Evolutionary conservation across 2,888 invertebrate species (phyloP).

Genomic region (Saturnia pavonia): DNA sequence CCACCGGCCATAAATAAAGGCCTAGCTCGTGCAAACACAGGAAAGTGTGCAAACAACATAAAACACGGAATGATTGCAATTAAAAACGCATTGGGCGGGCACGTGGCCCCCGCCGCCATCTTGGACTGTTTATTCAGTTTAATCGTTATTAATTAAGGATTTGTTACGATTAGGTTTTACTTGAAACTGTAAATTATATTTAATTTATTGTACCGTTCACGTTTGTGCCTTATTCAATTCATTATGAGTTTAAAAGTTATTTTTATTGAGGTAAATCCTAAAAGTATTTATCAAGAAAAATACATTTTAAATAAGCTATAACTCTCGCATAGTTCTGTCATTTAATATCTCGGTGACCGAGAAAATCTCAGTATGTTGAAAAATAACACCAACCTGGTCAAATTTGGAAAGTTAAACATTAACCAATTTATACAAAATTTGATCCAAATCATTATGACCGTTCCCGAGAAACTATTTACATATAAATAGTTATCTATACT

Average conservation of each 20-base stretch:
- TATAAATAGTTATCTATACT: too few species aligned
- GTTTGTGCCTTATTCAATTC: not conserved
- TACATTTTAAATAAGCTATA: slow-evolving; percentile 7
- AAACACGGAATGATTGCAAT: slow-evolving; percentile 81
- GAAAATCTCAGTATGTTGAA: too few species aligned
- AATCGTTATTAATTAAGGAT: slow-evolving; percentile 23
- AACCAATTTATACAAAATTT: too few species aligned
- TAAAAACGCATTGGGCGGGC: slow-evolving; percentile 78
- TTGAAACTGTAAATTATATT: slow-evolving; percentile 14
- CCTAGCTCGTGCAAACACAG: slow-evolving; percentile 66
- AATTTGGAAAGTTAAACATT: too few species aligned
- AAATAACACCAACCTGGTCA: too few species aligned
- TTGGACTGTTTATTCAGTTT: slow-evolving; percentile 38
- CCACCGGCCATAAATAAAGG: slow-evolving; percentile 78
- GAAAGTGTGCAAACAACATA: slow-evolving; percentile 78
- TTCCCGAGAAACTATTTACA: too few species aligned
- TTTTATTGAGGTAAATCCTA: too few species aligned
- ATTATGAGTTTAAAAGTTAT: not conserved
- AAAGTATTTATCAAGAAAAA: not conserved
- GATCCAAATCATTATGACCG: too few species aligned
- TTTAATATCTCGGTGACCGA: too few species aligned
- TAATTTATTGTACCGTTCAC: not conserved
- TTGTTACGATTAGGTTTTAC: slow-evolving; percentile 1
- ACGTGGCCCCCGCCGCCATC: slow-evolving; percentile 70
- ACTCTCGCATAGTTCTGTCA: too few species aligned